Conservation (phyloP, 2,113 vertebrate genomes). For the Lepus timidus region DNA sequence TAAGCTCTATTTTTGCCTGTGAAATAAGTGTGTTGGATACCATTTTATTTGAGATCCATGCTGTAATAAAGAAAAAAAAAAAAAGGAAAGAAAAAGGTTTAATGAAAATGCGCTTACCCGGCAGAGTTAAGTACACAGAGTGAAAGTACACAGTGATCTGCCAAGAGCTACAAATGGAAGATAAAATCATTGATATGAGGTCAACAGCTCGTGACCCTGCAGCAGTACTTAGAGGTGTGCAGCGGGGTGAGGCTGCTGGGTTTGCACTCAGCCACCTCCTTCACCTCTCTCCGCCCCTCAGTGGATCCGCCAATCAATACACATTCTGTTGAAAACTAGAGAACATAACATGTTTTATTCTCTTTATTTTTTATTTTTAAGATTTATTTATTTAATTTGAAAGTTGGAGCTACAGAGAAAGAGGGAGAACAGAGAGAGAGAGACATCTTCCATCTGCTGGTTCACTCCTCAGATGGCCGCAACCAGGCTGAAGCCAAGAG, state of each 20-base stretch:
- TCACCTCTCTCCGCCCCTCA: not conserved
- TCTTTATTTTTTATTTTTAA: no score
- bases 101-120: not conserved
- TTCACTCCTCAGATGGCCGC: no score
- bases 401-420: no score
- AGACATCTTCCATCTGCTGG: no score
- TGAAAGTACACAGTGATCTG: not conserved
- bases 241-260: not conserved
- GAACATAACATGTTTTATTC: not conserved
- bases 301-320: not conserved
- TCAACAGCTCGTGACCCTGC: not conserved
- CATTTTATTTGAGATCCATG: slow-evolving; percentile 27
- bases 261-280: not conserved
- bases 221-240: not conserved
- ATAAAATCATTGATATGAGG: not conserved
- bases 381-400: no score
- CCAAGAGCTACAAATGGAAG: slow-evolving; percentile 15
- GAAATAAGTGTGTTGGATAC: slow-evolving; percentile 35
- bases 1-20: not conserved
- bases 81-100: slow-evolving; percentile 7
- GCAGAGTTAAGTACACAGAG: slow-evolving; percentile 48
- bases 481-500: no score
- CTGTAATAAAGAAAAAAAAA: not conserved
- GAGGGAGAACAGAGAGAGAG: no score
- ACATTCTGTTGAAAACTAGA: slow-evolving; percentile 23